Evolutionary conservation across 2,797 vertebrate genomes (phyloP).

Genomic region (Malacoctenus gilli): DNA sequence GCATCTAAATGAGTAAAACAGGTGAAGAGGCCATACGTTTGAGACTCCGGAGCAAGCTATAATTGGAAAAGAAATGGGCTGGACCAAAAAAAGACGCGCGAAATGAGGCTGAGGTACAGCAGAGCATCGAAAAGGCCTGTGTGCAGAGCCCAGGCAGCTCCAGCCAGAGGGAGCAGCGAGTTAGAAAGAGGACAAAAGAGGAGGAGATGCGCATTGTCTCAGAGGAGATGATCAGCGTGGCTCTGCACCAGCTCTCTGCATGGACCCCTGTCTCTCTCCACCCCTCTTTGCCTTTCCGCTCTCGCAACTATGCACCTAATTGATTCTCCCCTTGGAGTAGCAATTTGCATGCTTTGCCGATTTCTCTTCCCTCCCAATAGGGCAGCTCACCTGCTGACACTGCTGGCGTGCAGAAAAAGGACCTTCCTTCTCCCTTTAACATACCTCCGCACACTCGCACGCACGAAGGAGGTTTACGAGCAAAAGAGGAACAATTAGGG

Average conservation of each 20-base stretch:
- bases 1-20: conserved; percentile 41
- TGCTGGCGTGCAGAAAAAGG: conserved; percentile 64
- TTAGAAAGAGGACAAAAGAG: conserved; percentile 45
- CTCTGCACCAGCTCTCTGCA: conserved; percentile 70
- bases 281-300: conserved; percentile 60
- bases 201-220: conserved; percentile 64
- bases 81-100: conserved; percentile 29
- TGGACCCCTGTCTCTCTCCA: conserved; percentile 59
- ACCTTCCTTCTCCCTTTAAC: conserved; percentile 51
- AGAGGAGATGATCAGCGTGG: conserved; percentile 71
- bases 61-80: conserved; percentile 57
- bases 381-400: conserved; percentile 79
- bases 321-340: conserved; percentile 78
- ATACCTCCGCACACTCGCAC: conserved; percentile 23
- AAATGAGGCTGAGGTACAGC: conserved; percentile 36
- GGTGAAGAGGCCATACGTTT: conserved; percentile 45
- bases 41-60: conserved; percentile 46
- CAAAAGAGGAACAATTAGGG: conserved; percentile 66
- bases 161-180: conserved; percentile 28
- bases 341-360: conserved; percentile 80
- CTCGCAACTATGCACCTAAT: conserved; percentile 74
- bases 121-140: conserved; percentile 44
- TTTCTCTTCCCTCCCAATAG: conserved; percentile 75
- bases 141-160: conserved; percentile 19
- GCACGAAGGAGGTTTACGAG: conserved; percentile 34